Conservation (phyloP, 1,140 invertebrate genomes). For the Ceratoteleas bidentatus region DNA sequence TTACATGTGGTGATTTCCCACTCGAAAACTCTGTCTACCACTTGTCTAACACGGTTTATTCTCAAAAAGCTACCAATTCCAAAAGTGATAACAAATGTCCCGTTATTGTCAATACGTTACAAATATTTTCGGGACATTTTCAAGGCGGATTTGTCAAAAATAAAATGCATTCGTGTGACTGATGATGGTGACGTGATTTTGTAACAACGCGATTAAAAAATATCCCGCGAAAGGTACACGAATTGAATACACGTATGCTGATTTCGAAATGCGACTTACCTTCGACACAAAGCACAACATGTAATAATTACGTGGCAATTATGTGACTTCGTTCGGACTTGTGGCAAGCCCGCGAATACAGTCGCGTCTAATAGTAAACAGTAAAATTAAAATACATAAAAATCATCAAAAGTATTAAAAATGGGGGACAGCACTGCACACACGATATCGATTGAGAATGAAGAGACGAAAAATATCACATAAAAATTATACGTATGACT, state of each 20-base stretch:
- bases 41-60: constrained; percentile 26
- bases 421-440: constrained; percentile 10
- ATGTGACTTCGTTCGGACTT: constrained; percentile 21
- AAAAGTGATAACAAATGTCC: constrained; percentile 45
- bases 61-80: constrained; percentile 53
- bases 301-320: constrained; percentile 64
- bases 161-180: constrained; percentile 34
- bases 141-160: constrained; percentile 52
- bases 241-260: neutral
- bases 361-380: neutral
- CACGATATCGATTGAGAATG: constrained; percentile 11
- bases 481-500: constrained; percentile 27
- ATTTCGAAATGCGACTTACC: constrained; percentile 17
- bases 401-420: constrained; percentile 7
- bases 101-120: constrained; percentile 61
- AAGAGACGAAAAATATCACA: constrained; percentile 51
- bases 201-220: constrained; percentile 23
- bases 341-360: constrained; percentile 3
- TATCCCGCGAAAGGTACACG: no score
- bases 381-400: constrained; percentile 8
- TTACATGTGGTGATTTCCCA: constrained; percentile 47
- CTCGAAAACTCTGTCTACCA: constrained; percentile 13
- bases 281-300: constrained; percentile 44
- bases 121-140: constrained; percentile 57
- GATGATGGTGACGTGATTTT: constrained; percentile 19